Evolutionary conservation across 2,888 invertebrate species (phyloP), one percentile per base, ranked within the genome.

Genomic region (Mesorhabditis sp.): DNA sequence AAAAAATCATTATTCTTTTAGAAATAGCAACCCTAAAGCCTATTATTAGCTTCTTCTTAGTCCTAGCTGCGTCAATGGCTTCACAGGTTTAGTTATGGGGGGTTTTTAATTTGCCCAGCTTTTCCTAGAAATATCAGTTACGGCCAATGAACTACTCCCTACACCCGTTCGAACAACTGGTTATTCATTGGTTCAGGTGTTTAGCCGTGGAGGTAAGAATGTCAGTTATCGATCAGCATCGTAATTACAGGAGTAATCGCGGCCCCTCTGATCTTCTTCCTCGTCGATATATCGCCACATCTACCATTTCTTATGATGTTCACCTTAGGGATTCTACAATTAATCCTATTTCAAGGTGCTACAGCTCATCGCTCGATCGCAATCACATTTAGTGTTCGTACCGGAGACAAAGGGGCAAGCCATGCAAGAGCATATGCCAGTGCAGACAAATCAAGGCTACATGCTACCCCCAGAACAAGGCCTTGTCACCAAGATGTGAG

Each of bases 121-220:
- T 50, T 50, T 50, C 58, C n/a, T 50, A n/a, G 58, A 1, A 10
- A 50, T 50, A 10, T 50, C 58, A n/a, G 58, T 50, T 10, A 63
- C 41, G n/a, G 64, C n/a, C n/a, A 63, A 7, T 63, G 64, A 15
- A 77, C 58, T 75, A 74, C 13, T 74, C 74, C 44, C 76, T 72
- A 64, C 76, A 76, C 6, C 73, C 69, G 66, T 72, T 62, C 5
- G 77, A 77, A 50, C 79, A 79, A 43, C 65, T 68, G 13, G 68
- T 64, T 0, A 50, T n/a, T 50, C 58, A 50, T 2, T 50, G 58
- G 58, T 50, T 10, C 58, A 50, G n/a, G 58, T 50, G 10, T 50
- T 50, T n/a, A 50, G 58, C 58, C 7, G 58, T 13, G 58, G 58
- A 50, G 58, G 58, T 50, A 50, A n/a, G n/a, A n/a, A 50, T 13